Evolutionary conservation across 1,140 invertebrate genomes (phyloP), one percentile per base, ranked within the genome.

Genomic region (Agrilus planipennis): DNA sequence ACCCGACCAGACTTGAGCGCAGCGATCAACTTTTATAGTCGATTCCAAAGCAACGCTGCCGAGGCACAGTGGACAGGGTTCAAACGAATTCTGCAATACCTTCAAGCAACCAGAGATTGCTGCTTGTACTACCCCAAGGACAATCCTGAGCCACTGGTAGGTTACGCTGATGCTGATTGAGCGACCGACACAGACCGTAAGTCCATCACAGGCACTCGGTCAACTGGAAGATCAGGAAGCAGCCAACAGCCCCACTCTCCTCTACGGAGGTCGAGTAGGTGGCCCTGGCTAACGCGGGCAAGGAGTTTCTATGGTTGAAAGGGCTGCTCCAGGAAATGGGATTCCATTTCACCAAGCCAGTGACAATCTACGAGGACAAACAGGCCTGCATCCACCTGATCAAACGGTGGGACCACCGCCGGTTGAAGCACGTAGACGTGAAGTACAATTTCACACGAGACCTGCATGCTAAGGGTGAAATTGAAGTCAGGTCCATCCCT

Each of bases 201-300:
- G 14, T 19, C 34, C 9, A 36, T 16, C 6, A 19, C 5, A 10
- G 34, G 34, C 7, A 36, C 17, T 5, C 17, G 19, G 34, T 47
- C 11, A n/a, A 29, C 11, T 47, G 44, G 42, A 12, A 11, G 32
- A 35, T 23, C 14, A 27, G 34, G 11, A 38, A 41, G 21, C 41
- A 42, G 21, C 10, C n/a, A 11, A 25, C 38, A 37, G 30, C 30
- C 5, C 27, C 35, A 17, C 28, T 44, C 21, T 44, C 37, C 28
- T 36, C 25, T n/a, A 44, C 44, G 71, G 46, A 80, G 79, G 57
- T 78, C 76, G 50, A 49, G 23, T 54, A 52, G 34, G 36, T 46
- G 6, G 48, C 43, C 3, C 41, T 44, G 19, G 42, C 40, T 11
- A 39, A 41, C 28, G 47, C 47, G 3, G 30, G 45, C n/a, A 41